Percentiles rank a stretch among this genome's conserved stretches.
These are phyloP conservation scores for Plodia interpunctella DNA, from an alignment of 1,140 invertebrate genomes.

Conservation along the genomic window DNA sequence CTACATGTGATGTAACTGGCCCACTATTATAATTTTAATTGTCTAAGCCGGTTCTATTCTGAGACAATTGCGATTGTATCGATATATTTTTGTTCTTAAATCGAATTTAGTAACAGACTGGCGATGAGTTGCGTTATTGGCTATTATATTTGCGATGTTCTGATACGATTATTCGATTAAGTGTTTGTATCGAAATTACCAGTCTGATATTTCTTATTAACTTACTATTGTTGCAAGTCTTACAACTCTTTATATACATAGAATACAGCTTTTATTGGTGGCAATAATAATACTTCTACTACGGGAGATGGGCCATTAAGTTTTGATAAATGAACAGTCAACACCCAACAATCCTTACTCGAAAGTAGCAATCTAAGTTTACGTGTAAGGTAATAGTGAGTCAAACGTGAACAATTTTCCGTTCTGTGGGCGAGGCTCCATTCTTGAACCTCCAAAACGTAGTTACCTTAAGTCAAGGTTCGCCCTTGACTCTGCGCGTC, in stretches of 20 bases:
- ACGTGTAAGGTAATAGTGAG: not conserved
- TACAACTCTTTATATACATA: too few species aligned
- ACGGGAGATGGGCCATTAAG: too few species aligned
- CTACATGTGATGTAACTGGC: not conserved
- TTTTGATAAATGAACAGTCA: too few species aligned
- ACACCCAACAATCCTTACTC: too few species aligned
- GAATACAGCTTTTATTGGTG: too few species aligned
- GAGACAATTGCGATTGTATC: constrained; percentile 1
- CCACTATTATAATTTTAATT: not conserved
- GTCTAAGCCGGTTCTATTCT: not conserved
- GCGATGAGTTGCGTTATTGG: constrained; percentile 3
- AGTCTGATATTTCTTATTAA: not conserved
- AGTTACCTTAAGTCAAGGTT: not conserved
- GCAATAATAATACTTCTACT: too few species aligned
- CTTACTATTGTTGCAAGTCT: too few species aligned
- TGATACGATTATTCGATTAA: not conserved
- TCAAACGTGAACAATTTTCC: not conserved
- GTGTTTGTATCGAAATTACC: not conserved
- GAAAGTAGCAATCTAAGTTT: too few species aligned
- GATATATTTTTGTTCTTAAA: not conserved
- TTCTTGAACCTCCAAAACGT: not conserved
- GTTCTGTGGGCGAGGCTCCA: not conserved
- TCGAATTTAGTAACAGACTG: not conserved
- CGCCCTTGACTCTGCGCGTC: not conserved
- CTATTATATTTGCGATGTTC: not conserved